Evolutionary conservation across 2,888 invertebrate species (phyloP).

Genomic region (Matsumyia berberina): DNA sequence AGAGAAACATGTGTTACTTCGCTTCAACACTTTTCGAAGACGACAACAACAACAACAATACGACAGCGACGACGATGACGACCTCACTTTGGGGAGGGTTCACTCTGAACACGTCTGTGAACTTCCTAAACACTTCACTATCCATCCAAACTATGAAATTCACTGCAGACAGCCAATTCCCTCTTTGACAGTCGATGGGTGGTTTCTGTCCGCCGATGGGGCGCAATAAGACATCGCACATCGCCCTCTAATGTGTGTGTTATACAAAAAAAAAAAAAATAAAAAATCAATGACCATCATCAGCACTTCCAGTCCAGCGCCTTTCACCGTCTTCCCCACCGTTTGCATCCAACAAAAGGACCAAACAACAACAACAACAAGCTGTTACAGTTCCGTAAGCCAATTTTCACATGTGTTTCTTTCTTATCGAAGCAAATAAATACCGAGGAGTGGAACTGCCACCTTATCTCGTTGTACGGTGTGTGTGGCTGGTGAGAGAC

Average conservation of each 20-base stretch:
- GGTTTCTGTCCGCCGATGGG: conserved; percentile 32
- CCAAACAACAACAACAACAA: conserved; percentile 30
- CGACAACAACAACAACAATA: conserved; percentile 18
- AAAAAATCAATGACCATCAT: conserved; percentile 74
- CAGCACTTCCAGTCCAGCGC: conserved; percentile 33
- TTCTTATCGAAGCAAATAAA: conserved; percentile 72
- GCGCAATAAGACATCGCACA: conserved; percentile 57
- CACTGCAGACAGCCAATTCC: conserved; percentile 47
- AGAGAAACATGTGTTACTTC: conserved; percentile 63
- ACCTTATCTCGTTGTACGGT: conserved; percentile 72
- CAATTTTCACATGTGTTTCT: conserved; percentile 75
- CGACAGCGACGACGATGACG: conserved; percentile 15
- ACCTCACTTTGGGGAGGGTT: conserved; percentile 42
- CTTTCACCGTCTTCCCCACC: conserved; percentile 13
- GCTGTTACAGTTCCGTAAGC: conserved; percentile 73
- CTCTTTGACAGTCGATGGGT: conserved; percentile 1
- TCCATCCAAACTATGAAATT: conserved; percentile 65
- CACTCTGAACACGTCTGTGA: conserved; percentile 66
- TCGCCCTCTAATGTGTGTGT: conserved; percentile 44
- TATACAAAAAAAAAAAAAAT: too few relatives aligned
- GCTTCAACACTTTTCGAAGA: conserved; percentile 66
- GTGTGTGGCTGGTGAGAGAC: conserved; percentile 49
- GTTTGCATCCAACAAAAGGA: conserved; percentile 11
- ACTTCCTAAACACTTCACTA: conserved; percentile 69
- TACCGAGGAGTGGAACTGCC: conserved; percentile 64